Percentiles rank a stretch among this genome's conserved stretches.
Conservation (phyloP, 2,888 invertebrate species). For the Eueremaeus valkanovi region DNA sequence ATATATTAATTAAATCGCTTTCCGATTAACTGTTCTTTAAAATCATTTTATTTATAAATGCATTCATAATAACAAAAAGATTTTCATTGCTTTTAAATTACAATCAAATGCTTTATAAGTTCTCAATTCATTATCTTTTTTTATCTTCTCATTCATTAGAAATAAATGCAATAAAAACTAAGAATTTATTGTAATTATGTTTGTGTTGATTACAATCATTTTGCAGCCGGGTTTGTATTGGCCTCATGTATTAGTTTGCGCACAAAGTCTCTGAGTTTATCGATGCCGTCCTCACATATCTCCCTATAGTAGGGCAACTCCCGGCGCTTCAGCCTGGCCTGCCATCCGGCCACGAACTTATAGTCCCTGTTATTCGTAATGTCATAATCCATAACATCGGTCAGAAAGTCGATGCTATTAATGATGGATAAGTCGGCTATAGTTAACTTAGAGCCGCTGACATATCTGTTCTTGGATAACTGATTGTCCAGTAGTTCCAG, state of each 20-base stretch:
- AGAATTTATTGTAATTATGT: too few species aligned
- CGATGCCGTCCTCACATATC: constrained; percentile 14
- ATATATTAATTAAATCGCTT: too few species aligned
- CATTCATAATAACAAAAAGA: too few species aligned
- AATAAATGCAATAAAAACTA: neutral
- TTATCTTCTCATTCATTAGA: too few species aligned
- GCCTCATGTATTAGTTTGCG: neutral
- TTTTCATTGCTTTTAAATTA: too few species aligned
- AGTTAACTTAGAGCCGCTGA: constrained; percentile 69
- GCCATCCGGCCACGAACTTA: constrained; percentile 28
- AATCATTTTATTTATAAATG: too few species aligned
- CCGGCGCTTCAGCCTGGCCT: constrained; percentile 3
- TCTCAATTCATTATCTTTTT: too few species aligned
- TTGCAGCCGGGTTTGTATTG: neutral
- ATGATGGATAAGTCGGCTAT: constrained; percentile 70
- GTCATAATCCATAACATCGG: constrained; percentile 57
- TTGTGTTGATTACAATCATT: neutral
- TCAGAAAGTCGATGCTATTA: constrained; percentile 63
- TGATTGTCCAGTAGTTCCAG: constrained; percentile 66
- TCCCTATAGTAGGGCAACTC: constrained; percentile 22
- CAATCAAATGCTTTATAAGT: too few species aligned
- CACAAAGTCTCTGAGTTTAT: neutral
- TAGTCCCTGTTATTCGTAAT: neutral
- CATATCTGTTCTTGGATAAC: constrained; percentile 65
- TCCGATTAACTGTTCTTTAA: too few species aligned